phyloP scores from a whole-genome alignment of 2,113 vertebrate genomes.

The Heptranchias perlo region DNA sequence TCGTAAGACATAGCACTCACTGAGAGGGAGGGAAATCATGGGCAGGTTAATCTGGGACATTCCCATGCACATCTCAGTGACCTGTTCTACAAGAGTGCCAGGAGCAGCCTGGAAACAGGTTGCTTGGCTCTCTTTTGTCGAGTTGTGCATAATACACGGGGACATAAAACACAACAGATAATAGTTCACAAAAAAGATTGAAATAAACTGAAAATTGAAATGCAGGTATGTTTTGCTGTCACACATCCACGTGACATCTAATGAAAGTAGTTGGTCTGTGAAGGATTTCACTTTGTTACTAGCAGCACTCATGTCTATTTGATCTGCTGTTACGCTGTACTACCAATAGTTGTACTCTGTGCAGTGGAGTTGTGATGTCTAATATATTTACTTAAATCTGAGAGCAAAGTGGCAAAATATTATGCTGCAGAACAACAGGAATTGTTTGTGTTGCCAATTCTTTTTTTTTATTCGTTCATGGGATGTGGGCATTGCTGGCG shows the following conservation, averaged over 20 bases:
- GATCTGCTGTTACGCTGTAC: too few species aligned
- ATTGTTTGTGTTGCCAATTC: too few species aligned
- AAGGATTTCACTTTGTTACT: too few species aligned
- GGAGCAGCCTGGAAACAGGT: not conserved
- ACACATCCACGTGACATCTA: not conserved
- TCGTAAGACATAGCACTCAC: not conserved
- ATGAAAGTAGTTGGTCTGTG: not conserved
- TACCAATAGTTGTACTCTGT: too few species aligned
- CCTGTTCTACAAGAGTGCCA: not conserved
- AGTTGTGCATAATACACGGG: not conserved
- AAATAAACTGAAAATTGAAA: too few species aligned
- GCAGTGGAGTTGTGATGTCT: too few species aligned
- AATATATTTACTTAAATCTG: too few species aligned
- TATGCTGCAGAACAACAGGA: too few species aligned
- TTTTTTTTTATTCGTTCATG: too few species aligned
- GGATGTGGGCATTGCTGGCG: too few species aligned
- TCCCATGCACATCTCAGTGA: not conserved
- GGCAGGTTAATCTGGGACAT: not conserved
- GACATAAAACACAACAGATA: not conserved
- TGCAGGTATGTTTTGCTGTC: not conserved
- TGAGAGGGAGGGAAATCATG: not conserved
- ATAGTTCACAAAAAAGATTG: not conserved
- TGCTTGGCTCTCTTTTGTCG: not conserved
- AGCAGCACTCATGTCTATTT: too few species aligned
- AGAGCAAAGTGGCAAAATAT: too few species aligned